A percentile compares a stretch with the other conserved stretches of the same genome.
Evolutionary conservation across 2,888 invertebrate species (phyloP).

Genomic region (Drosophila emarginata): DNA sequence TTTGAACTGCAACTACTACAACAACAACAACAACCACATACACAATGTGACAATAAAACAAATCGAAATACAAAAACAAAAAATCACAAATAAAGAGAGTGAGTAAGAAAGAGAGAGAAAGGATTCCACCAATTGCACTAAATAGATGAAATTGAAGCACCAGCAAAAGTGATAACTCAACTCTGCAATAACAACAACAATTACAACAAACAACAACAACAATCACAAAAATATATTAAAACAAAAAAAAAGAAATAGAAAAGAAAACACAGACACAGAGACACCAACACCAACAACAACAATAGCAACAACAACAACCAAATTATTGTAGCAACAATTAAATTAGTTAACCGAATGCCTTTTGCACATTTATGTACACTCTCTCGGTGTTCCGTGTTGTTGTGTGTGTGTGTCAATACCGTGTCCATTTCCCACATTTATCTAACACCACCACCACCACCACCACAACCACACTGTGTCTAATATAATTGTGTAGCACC

Average conservation of each 20-base stretch:
- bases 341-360: constrained; percentile 32
- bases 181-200: neutral
- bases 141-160: constrained; percentile 32
- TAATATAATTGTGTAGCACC: constrained; percentile 13
- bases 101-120: constrained; percentile 27
- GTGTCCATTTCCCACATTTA: constrained; percentile 10
- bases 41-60: constrained; percentile 75
- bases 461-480: neutral
- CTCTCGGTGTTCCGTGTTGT: constrained; percentile 17
- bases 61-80: constrained; percentile 59
- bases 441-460: neutral
- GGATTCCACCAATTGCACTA: constrained; percentile 63
- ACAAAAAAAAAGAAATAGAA: neutral
- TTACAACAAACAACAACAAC: neutral
- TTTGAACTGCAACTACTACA: constrained; percentile 37
- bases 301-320: constrained; percentile 33
- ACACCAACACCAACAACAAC: constrained; percentile 11
- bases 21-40: constrained; percentile 44
- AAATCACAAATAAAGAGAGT: neutral
- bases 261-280: neutral
- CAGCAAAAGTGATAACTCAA: constrained; percentile 3
- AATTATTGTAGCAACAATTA: neutral
- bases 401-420: constrained; percentile 21
- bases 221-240: too few relatives aligned
- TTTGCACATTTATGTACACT: constrained; percentile 37